phyloP scores from a whole-genome alignment of 1,140 invertebrate species.

The Carcinoscorpius rotundicauda region DNA sequence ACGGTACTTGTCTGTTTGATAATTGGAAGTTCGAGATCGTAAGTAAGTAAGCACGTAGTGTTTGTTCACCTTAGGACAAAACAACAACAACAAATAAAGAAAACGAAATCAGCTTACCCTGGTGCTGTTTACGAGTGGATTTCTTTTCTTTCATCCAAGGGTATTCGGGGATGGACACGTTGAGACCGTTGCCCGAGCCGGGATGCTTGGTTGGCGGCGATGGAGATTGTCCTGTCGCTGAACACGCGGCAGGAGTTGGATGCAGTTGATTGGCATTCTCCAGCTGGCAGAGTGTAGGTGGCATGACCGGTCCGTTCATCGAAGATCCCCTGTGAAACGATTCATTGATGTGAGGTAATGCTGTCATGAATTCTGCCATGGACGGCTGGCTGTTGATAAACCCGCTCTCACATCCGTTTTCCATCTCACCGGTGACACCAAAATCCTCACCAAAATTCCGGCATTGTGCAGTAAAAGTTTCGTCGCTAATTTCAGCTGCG shows the following conservation, averaged over 20 bases:
- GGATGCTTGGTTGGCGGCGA: conserved; percentile 17
- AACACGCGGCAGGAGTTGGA: conserved; percentile 8
- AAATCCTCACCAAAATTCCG: no score
- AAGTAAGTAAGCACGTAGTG: no score
- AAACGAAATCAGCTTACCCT: conserved; percentile 49
- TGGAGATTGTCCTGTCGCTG: conserved; percentile 14
- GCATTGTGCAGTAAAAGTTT: no score
- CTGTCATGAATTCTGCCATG: conserved; percentile 84
- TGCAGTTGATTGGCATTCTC: conserved; percentile 12
- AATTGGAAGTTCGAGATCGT: no score
- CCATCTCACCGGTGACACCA: conserved; percentile 8
- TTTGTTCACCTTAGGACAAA: no score
- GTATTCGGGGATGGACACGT: conserved; percentile 46
- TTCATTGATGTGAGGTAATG: conserved; percentile 33
- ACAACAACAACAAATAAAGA: no score
- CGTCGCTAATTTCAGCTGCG: not conserved
- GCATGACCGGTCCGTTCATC: conserved; percentile 34
- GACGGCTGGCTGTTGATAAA: conserved; percentile 85
- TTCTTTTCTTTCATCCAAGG: conserved; percentile 98
- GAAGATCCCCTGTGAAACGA: conserved; percentile 26
- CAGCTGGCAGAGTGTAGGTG: conserved; percentile 17
- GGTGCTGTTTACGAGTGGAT: conserved; percentile 74
- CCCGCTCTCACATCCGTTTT: conserved; percentile 52
- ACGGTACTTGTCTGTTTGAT: no score
- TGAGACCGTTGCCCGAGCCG: conserved; percentile 9